Evolutionary conservation across 1,140 invertebrate species (phyloP).

Genomic region (Megalonaias nervosa): DNA sequence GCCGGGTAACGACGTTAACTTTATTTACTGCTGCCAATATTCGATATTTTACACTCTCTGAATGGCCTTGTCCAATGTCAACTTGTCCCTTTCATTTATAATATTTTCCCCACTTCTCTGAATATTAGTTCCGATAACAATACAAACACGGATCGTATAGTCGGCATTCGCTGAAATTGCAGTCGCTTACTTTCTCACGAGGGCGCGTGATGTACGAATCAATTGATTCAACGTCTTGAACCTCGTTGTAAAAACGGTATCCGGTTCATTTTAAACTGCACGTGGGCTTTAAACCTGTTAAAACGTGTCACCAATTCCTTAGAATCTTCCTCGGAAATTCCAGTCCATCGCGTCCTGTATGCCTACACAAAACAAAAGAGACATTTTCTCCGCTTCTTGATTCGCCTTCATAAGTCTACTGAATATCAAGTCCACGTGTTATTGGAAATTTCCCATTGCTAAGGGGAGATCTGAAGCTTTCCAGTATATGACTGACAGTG

Average conservation of each 20-base stretch:
- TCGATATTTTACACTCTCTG: constrained; percentile 17
- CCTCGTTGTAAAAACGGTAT: constrained; percentile 9
- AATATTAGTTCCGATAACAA: constrained; percentile 6
- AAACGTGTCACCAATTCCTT: constrained; percentile 1
- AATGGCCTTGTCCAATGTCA: constrained; percentile 13
- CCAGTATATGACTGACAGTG: no score
- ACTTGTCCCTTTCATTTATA: neutral
- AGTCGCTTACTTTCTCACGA: neutral
- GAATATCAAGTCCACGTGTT: neutral
- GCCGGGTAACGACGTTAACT: constrained; percentile 1
- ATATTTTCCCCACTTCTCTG: neutral
- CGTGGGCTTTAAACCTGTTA: neutral
- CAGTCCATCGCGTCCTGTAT: constrained; percentile 4
- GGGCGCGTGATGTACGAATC: constrained; percentile 4
- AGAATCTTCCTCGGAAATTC: neutral
- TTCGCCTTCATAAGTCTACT: neutral
- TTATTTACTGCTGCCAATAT: constrained; percentile 9
- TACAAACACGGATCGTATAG: constrained; percentile 2
- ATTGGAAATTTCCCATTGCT: no score
- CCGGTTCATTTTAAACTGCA: constrained; percentile 7
- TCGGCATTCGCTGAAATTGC: constrained; percentile 5
- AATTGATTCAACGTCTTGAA: neutral
- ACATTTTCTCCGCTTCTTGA: neutral
- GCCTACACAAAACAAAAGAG: constrained; percentile 2
- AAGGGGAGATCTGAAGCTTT: no score